Percentiles rank a stretch among this genome's conserved stretches.
phyloP scores from a whole-genome alignment of 2,113 vertebrate genomes.

The Eubucco bourcierii region DNA sequence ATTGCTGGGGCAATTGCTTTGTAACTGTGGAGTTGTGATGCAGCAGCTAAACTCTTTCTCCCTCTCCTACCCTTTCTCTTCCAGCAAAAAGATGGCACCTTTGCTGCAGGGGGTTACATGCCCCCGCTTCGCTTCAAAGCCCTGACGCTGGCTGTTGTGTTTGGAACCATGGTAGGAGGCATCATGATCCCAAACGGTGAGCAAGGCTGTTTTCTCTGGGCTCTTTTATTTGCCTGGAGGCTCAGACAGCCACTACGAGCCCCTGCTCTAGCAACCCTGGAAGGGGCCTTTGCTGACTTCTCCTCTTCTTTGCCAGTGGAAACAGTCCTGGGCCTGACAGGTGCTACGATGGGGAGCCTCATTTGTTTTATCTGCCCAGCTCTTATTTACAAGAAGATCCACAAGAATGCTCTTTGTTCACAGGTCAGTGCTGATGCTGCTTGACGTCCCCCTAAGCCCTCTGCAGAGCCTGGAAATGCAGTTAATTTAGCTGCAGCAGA shows the following conservation, averaged over 20 bases:
- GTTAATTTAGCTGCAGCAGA: background rate
- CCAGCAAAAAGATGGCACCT: slow-evolving; percentile 97
- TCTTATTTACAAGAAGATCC: slow-evolving; percentile 94
- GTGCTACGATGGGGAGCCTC: slow-evolving; percentile 97
- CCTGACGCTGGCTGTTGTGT: slow-evolving; percentile 91
- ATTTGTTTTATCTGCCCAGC: slow-evolving; percentile 98
- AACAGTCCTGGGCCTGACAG: slow-evolving; percentile 94
- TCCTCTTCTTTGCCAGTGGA: slow-evolving; percentile 83
- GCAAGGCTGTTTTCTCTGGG: background rate
- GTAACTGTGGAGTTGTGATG: background rate
- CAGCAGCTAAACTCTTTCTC: background rate
- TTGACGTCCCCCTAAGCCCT: background rate
- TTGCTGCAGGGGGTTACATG: slow-evolving; percentile 95
- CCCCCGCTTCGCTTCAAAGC: slow-evolving; percentile 95
- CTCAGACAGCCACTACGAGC: accelerated
- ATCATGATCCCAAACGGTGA: slow-evolving; percentile 96
- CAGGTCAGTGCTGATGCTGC: slow-evolving; percentile 80
- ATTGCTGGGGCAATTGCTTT: background rate
- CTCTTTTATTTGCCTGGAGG: background rate
- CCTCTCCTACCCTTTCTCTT: background rate
- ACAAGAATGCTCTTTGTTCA: slow-evolving; percentile 86
- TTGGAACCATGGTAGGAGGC: slow-evolving; percentile 96
- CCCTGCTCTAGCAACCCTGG: background rate
- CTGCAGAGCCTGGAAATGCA: slow-evolving; percentile 5
- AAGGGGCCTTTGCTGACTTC: slow-evolving; percentile 8